Evolutionary conservation across 53 echinoderm and acorn worm species (phyloP), one percentile per base, ranked within the genome.

Genomic region (Astropecten irregularis): DNA sequence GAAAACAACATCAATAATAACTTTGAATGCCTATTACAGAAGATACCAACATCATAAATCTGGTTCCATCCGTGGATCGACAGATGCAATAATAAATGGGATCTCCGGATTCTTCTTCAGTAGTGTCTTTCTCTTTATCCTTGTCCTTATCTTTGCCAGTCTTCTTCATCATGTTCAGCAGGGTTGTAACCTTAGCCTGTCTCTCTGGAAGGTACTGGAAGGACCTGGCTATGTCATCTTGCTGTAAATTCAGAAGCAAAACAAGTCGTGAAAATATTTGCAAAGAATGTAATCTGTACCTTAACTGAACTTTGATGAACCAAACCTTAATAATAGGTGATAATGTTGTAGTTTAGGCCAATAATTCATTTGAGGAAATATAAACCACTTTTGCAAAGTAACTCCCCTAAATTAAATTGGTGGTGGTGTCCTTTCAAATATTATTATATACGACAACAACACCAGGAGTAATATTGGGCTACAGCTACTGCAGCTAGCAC

Each of bases 31-130:
- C n/a, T n/a, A n/a, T n/a, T n/a, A n/a, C n/a, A n/a, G n/a, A n/a
- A n/a, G n/a, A n/a, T n/a, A n/a, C n/a, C n/a, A n/a, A 97, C 97
- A 96, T 96, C 89, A 97, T 97, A 40, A 97, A 94, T 42, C 91
- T 83, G 8, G 93, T 84, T 27, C 87, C 92, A 61, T 94, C 97
- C 0, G 94, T 66, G 18, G 90, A 89, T 36, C 81, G 89, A 66
- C 97, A 97, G 39, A 97, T 77, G 64, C 97, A 97, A 50, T 91
- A 94, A 21, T 85, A 22, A 14, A 83, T 39, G 11, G 85, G 83
- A 18, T 87, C 65, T 13, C 60, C 73, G 31, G 89, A 63, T 9
- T 87, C 67, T 22, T 83, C 87, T 16, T 71, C 77, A 4, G 48
- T 46, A 27, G 82, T 68, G 19, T 82, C 90, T 66, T 56, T 73